Conservation (phyloP, 2,797 vertebrate genomes). For the Lophotriccus pileatus region DNA sequence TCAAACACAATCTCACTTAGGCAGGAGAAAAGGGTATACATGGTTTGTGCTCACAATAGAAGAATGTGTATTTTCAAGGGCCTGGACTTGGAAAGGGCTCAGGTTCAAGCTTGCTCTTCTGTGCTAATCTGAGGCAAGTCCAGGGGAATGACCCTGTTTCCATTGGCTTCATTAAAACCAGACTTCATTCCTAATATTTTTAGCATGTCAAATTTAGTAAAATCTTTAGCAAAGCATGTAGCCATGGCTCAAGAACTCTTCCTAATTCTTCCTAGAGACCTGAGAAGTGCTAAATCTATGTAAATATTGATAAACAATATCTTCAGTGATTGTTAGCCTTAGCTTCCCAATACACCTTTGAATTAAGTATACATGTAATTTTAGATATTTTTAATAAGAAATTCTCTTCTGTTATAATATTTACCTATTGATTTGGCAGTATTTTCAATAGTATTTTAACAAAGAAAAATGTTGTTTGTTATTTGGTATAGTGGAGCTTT, state of each 20-base stretch:
- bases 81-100: background rate
- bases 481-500: background rate
- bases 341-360: background rate
- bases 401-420: background rate
- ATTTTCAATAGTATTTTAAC: background rate
- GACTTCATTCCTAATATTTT: background rate
- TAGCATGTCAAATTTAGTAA: background rate
- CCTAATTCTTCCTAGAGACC: background rate
- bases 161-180: background rate
- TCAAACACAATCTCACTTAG: background rate
- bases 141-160: rapidly evolving
- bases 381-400: background rate
- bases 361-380: background rate
- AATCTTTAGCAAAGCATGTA: background rate
- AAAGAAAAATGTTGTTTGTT: background rate
- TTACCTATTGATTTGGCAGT: background rate
- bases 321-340: background rate
- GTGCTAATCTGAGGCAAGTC: background rate
- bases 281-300: background rate
- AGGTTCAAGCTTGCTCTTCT: background rate
- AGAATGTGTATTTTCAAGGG: background rate
- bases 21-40: background rate
- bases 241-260: background rate
- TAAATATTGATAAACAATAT: background rate
- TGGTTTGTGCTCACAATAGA: background rate